Evolutionary conservation across 1,140 invertebrate genomes (phyloP).

Genomic region (Frieseomelitta varia): DNA sequence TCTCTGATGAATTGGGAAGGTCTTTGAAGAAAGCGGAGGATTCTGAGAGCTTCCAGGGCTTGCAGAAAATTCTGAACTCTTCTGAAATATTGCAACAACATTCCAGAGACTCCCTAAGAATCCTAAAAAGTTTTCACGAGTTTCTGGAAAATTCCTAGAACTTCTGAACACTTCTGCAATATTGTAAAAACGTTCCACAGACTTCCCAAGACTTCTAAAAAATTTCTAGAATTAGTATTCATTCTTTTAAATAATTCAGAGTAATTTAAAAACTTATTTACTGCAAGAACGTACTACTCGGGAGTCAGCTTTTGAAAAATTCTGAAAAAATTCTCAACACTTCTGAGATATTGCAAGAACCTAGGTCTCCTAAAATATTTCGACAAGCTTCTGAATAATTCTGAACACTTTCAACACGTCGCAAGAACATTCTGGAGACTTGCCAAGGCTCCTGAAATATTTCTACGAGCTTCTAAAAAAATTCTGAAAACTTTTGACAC

Average conservation of each 20-base stretch:
- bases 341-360: background rate
- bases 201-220: background rate
- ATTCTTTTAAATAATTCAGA: too few species aligned
- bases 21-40: too few species aligned
- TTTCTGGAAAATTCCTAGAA: too few species aligned
- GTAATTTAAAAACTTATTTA: too few species aligned
- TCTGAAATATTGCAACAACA: too few species aligned
- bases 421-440: accelerated
- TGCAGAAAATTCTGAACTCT: too few species aligned
- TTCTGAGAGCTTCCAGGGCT: too few species aligned
- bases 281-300: accelerated
- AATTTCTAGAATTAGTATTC: background rate
- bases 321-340: accelerated
- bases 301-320: too few species aligned
- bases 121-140: too few species aligned
- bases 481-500: background rate
- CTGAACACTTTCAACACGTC: accelerated
- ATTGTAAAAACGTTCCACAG: background rate
- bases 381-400: accelerated
- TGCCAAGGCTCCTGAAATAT: accelerated
- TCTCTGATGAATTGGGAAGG: too few species aligned
- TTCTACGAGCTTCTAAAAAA: background rate
- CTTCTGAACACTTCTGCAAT: background rate
- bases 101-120: background rate
- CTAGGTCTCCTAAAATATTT: background rate